Evolutionary conservation across 2,113 vertebrate genomes (phyloP).

Genomic region (Neolamprologus tretocephalus): DNA sequence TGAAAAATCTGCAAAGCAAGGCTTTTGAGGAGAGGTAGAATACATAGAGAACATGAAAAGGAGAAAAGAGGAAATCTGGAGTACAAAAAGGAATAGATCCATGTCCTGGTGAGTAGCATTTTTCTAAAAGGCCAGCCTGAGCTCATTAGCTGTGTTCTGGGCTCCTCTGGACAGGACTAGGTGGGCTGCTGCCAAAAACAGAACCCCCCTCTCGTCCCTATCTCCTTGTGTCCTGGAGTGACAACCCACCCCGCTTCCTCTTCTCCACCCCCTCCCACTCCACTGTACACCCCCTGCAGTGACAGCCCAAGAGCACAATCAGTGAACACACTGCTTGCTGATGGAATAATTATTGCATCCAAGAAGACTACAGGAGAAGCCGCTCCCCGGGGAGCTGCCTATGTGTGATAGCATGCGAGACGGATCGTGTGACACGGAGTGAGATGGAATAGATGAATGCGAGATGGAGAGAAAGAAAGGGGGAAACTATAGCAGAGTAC

Average conservation of each 20-base stretch:
- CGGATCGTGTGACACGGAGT: slow-evolving; percentile 46
- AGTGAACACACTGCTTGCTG: slow-evolving; percentile 78
- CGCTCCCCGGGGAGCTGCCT: slow-evolving; percentile 64
- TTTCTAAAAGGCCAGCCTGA: slow-evolving; percentile 35
- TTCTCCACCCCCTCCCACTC: slow-evolving; percentile 24
- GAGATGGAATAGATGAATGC: slow-evolving; percentile 56
- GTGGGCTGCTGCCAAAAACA: slow-evolving; percentile 47
- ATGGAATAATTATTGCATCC: slow-evolving; percentile 87
- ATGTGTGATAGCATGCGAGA: slow-evolving; percentile 65
- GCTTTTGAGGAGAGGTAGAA: not conserved
- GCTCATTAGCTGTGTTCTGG: slow-evolving; percentile 64
- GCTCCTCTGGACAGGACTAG: slow-evolving; percentile 42
- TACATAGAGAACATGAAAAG: not conserved
- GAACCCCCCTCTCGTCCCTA: not conserved
- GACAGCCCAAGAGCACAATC: slow-evolving; percentile 79
- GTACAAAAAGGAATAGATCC: not conserved
- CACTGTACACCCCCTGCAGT: slow-evolving; percentile 64
- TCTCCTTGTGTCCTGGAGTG: slow-evolving; percentile 60
- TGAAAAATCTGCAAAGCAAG: slow-evolving; percentile 9
- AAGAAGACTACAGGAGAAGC: slow-evolving; percentile 63
- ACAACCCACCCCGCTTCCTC: slow-evolving; percentile 42
- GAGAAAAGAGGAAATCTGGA: not conserved
- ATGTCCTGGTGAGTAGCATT: slow-evolving; percentile 3
- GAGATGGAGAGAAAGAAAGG: slow-evolving; percentile 36
- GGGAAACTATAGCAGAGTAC: not conserved